Conservation (phyloP, 2,888 invertebrate genomes). For the Dolichopus griseipennis region DNA sequence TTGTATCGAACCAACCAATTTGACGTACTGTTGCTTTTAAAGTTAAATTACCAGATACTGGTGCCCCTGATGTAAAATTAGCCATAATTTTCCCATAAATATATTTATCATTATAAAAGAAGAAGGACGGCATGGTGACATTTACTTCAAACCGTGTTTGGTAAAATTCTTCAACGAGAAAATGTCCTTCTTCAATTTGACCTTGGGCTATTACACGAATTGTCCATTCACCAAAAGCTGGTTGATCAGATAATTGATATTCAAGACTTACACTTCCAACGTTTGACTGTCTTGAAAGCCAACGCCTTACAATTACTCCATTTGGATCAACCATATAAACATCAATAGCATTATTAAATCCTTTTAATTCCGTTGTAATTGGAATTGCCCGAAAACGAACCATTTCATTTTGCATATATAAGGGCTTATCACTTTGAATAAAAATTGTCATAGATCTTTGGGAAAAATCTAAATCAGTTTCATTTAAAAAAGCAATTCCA, state of each 20-base stretch:
- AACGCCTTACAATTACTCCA: constrained; percentile 77
- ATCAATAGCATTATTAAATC: constrained; percentile 84
- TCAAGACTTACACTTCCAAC: constrained; percentile 87
- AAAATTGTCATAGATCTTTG: constrained; percentile 90
- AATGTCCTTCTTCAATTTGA: constrained; percentile 75
- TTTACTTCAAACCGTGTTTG: constrained; percentile 90
- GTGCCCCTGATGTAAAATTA: constrained; percentile 90
- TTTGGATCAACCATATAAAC: constrained; percentile 87
- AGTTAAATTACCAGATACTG: constrained; percentile 81
- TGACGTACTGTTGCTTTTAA: constrained; percentile 69
- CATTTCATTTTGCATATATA: constrained; percentile 88
- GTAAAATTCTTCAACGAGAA: constrained; percentile 89
- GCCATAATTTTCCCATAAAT: constrained; percentile 84
- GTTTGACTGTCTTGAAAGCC: constrained; percentile 89
- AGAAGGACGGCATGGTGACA: constrained; percentile 91
- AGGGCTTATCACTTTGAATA: constrained; percentile 88
- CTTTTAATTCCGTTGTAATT: constrained; percentile 82
- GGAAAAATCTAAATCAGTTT: constrained; percentile 75
- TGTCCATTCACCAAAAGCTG: constrained; percentile 85
- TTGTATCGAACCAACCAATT: constrained; percentile 52
- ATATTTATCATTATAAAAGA: constrained; percentile 76
- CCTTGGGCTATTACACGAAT: constrained; percentile 82
- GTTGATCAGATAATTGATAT: constrained; percentile 85
- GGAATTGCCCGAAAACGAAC: constrained; percentile 86
- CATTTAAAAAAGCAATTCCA: constrained; percentile 83